Evolutionary conservation across 2,888 invertebrate genomes (phyloP).

Genomic region (Pseudococcus longispinus): DNA sequence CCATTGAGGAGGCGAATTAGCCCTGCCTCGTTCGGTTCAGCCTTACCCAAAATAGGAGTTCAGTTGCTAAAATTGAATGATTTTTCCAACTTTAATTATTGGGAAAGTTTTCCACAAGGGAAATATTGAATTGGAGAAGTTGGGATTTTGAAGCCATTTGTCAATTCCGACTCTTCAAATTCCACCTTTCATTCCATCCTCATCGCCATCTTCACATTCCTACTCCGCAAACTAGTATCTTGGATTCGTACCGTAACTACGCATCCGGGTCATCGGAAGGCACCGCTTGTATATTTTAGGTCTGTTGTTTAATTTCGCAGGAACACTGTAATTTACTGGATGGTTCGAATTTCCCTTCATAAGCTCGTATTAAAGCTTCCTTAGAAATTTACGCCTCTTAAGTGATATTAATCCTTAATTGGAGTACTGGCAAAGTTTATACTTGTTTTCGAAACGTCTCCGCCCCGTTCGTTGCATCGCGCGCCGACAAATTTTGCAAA

Average conservation of each 20-base stretch:
- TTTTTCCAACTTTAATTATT: no score
- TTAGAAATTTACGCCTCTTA: conserved; percentile 55
- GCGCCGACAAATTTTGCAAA: conserved; percentile 27
- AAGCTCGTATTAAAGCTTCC: conserved; percentile 53
- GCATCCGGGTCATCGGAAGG: background rate
- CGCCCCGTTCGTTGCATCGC: background rate
- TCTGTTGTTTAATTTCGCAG: conserved; percentile 27
- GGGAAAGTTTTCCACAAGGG: no score
- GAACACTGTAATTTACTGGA: conserved; percentile 39
- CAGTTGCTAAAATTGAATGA: no score
- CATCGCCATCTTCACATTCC: background rate
- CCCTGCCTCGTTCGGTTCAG: no score
- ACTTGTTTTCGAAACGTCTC: conserved; percentile 50
- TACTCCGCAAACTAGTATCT: background rate
- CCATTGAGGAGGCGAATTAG: no score
- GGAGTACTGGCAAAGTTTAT: conserved; percentile 53
- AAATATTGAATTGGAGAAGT: no score
- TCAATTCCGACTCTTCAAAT: no score
- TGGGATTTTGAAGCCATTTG: no score
- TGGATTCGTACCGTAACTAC: background rate
- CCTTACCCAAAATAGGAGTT: no score
- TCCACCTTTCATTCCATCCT: background rate
- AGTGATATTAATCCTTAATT: conserved; percentile 56
- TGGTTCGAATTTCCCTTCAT: conserved; percentile 48
- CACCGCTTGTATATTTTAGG: background rate